phyloP scores from a whole-genome alignment of 1,140 invertebrate species.

The Portunus trituberculatus region DNA sequence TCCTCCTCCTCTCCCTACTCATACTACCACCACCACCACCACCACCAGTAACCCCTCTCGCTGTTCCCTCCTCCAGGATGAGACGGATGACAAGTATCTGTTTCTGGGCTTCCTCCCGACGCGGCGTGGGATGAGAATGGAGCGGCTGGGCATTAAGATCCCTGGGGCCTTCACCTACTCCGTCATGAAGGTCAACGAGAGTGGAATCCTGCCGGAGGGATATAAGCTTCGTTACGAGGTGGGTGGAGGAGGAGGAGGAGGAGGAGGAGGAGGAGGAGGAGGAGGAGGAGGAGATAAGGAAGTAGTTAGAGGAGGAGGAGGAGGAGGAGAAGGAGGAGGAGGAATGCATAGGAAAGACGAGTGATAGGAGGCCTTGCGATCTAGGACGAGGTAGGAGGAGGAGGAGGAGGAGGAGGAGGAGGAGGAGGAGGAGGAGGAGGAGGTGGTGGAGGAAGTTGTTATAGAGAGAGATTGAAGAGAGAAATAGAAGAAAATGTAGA shows the following conservation, averaged over 20 bases:
- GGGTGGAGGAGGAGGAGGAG: background rate
- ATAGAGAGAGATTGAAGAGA: no score
- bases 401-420: no score
- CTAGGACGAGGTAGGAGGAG: no score
- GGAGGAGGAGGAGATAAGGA: no score
- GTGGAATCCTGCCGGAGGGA: constrained; percentile 28
- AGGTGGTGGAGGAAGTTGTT: no score
- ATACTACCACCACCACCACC: background rate
- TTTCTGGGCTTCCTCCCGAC: constrained; percentile 63
- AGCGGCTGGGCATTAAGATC: constrained; percentile 58
- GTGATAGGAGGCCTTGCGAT: no score
- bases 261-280: no score
- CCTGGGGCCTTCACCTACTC: constrained; percentile 57
- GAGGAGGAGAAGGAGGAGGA: no score
- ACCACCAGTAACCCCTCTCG: background rate
- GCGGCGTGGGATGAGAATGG: background rate
- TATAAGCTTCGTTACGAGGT: constrained; percentile 61
- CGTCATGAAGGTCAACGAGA: constrained; percentile 53
- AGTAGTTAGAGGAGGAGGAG: no score
- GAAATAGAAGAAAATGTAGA: no score
- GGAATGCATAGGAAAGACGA: no score
- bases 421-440: no score
- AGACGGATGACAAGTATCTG: background rate
- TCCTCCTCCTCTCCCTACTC: background rate
- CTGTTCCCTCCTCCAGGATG: background rate